Conservation (phyloP, 2,113 vertebrate genomes). For the Nannospalax galili region DNA sequence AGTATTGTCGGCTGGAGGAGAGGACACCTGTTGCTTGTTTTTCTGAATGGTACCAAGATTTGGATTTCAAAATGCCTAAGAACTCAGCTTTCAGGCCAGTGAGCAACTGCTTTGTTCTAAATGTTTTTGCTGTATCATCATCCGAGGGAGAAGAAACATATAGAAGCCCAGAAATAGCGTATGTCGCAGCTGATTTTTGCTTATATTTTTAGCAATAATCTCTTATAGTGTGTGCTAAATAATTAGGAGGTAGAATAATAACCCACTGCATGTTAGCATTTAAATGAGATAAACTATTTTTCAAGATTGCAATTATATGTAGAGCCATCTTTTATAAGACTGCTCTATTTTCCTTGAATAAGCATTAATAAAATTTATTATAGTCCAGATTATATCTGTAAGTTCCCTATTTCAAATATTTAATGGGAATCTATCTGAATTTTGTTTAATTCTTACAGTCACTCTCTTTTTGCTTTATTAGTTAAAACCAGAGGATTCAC, state of each 20-base stretch:
- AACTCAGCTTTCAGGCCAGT: not conserved
- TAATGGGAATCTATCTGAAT: not conserved
- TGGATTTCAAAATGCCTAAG: not conserved
- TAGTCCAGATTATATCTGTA: not conserved
- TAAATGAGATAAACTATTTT: constrained; percentile 24
- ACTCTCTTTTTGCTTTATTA: constrained; percentile 39
- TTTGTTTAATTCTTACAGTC: not conserved
- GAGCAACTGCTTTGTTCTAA: not conserved
- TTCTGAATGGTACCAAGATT: not conserved
- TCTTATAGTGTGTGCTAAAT: not conserved
- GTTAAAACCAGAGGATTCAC: constrained; percentile 43
- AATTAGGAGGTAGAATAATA: not conserved
- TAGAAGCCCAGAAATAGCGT: not conserved
- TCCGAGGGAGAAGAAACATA: not conserved
- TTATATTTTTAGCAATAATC: not conserved
- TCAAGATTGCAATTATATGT: not conserved
- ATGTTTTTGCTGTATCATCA: not conserved
- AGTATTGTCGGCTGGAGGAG: too few relatives aligned
- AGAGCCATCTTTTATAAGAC: not conserved
- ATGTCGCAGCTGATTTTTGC: not conserved
- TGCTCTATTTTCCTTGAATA: not conserved
- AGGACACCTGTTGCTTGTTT: not conserved
- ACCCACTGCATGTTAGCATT: not conserved
- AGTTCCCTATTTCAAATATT: not conserved
- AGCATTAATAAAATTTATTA: not conserved